Percentiles rank a stretch among this genome's conserved stretches.
Conservation (phyloP, 2,113 vertebrate species). For the Tachuris rubrigastra region DNA sequence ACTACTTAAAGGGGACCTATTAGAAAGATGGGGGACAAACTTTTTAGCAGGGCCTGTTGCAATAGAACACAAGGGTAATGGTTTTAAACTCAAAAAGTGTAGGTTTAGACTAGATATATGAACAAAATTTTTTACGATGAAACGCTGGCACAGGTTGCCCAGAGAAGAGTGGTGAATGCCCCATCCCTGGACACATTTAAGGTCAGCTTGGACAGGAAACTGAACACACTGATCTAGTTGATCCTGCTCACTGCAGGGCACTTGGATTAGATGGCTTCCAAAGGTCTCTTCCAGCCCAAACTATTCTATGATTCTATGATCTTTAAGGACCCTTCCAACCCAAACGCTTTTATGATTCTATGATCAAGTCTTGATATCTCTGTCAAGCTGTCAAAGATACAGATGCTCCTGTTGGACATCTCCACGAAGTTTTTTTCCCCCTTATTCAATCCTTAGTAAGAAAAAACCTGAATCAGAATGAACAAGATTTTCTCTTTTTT, state of each 20-base stretch:
- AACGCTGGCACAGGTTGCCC: neutral
- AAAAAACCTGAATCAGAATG: neutral
- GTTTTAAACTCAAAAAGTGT: neutral
- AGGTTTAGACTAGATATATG: neutral
- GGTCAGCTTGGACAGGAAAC: neutral
- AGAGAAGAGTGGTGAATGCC: neutral
- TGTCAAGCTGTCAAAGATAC: neutral
- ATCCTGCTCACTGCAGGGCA: neutral
- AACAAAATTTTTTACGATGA: neutral
- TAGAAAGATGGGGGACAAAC: neutral
- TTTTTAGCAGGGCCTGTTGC: neutral
- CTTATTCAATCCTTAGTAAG: neutral
- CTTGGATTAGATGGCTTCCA: neutral
- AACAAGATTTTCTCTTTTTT: neutral
- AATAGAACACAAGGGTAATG: neutral
- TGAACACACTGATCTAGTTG: neutral
- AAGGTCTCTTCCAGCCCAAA: neutral
- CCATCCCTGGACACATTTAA: neutral
- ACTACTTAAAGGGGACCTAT: neutral
- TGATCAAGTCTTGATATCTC: neutral
- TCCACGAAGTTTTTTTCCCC: neutral
- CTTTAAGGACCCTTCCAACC: neutral
- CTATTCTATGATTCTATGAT: neutral
- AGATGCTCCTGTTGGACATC: neutral
- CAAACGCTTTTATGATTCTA: neutral